These are phyloP conservation scores for Aramus guarauna DNA, from an alignment of 2,113 vertebrate genomes.

Conservation along the genomic window DNA sequence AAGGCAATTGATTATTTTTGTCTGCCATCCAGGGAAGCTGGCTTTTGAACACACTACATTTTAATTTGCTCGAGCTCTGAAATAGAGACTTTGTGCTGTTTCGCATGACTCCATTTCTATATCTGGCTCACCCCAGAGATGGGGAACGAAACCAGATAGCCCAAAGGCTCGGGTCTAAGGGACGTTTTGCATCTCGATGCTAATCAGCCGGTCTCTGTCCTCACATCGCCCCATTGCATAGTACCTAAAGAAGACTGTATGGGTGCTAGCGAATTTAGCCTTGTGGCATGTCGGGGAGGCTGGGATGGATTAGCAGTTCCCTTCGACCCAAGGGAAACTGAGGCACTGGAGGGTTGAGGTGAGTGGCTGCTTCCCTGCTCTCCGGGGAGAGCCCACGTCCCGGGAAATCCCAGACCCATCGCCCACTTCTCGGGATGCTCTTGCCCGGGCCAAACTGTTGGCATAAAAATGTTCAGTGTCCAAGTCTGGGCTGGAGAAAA, in stretches of 20 bases:
- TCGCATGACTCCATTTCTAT: background rate
- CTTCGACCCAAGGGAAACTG: background rate
- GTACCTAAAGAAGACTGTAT: background rate
- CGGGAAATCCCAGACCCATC: background rate
- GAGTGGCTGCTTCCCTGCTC: background rate
- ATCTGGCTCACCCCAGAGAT: background rate
- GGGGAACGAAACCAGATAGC: background rate
- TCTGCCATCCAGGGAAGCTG: constrained; percentile 10
- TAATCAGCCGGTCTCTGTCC: background rate
- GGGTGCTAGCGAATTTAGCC: background rate
- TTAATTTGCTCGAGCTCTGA: constrained; percentile 41
- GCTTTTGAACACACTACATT: background rate
- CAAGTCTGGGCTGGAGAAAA: background rate
- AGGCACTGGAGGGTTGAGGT: background rate
- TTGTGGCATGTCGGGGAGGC: background rate
- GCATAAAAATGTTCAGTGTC: background rate
- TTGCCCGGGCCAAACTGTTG: background rate
- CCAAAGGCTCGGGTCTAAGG: background rate
- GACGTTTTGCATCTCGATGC: background rate
- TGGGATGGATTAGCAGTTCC: background rate
- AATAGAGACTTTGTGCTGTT: constrained; percentile 1
- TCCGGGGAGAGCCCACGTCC: background rate
- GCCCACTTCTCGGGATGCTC: background rate
- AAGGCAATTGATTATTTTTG: constrained; percentile 59
- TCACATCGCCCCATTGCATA: background rate